Evolutionary conservation across 2,888 invertebrate species (phyloP), one percentile per base, ranked within the genome.

Genomic region (Lysandra bellargus): DNA sequence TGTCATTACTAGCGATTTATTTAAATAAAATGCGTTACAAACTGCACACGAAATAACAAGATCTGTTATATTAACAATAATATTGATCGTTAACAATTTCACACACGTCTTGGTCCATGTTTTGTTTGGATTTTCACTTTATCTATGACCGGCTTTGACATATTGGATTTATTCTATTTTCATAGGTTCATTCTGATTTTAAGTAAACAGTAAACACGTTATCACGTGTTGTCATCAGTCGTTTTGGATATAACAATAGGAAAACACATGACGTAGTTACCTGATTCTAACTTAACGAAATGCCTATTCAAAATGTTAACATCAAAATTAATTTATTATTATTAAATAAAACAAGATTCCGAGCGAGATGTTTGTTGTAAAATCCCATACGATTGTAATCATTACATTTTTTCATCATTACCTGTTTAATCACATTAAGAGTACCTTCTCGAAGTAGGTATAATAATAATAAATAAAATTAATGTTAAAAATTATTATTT

Each of bases 1-100:
- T 57, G 4, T 57, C 57, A 57, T 57, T 17, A 57, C 57, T 57
- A 57, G 57, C 57, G 57, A 57, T 57, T 57, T 57, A 57, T 17
- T 57, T 17, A 57, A 57, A 57, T 57, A 17, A 57, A 57, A 57
- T 57, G 57, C 57, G 14, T 57, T 57, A 57, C 57, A 57, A 57
- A 57, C 57, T 57, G 57, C 57, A 57, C 57, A 57, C 57, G 57
- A 57, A 57, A 57, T 57, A 57, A 57, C 57, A 57, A 57, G 57
- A 17, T 17, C 4, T 17, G 17, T 57, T 17, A 57, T 17, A 57
- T 57, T 17, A 57, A 57, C 17, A 17, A 57, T 57, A 57, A 57
- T 57, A 57, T 57, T 57, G 17, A 57, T 17, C 4, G 57, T 57
- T 57, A 57, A 57, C 57, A 57, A 57, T 4, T 57, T 57, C 57